Percentiles rank a stretch among this genome's conserved stretches.
phyloP scores from a whole-genome alignment of 2,888 invertebrate species.

The Dynastes maya region DNA sequence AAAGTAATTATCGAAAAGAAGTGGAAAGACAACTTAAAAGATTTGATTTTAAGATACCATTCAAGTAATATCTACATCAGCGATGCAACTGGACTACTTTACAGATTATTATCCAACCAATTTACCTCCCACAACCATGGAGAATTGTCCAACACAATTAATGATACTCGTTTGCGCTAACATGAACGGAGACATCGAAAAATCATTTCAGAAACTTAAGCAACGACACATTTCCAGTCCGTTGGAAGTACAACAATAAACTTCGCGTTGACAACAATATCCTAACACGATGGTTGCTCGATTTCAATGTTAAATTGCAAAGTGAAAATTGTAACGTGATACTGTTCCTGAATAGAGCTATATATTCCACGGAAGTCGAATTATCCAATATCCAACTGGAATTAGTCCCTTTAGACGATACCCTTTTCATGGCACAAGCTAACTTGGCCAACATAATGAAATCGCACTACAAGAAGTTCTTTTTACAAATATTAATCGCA shows the following conservation, averaged over 20 bases:
- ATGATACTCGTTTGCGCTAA: neutral
- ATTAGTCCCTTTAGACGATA: neutral
- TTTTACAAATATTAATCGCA: neutral
- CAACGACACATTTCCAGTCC: neutral
- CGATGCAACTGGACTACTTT: conserved; percentile 8
- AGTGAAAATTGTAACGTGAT: neutral
- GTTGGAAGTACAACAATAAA: neutral
- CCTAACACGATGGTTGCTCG: no score
- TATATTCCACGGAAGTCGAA: neutral
- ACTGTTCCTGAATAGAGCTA: neutral
- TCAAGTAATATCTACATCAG: neutral
- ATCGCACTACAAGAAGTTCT: neutral
- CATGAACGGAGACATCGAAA: neutral
- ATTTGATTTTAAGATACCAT: neutral
- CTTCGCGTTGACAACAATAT: no score
- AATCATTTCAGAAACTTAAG: neutral
- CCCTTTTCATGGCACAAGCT: neutral
- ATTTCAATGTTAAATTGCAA: neutral
- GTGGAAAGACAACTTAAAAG: conserved; percentile 3
- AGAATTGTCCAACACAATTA: neutral
- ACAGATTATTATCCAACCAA: neutral
- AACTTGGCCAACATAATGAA: no score
- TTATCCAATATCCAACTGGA: neutral
- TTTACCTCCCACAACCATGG: neutral
- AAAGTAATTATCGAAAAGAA: neutral